phyloP scores from a whole-genome alignment of 2,888 invertebrate genomes.

The Serripes groenlandicus region DNA sequence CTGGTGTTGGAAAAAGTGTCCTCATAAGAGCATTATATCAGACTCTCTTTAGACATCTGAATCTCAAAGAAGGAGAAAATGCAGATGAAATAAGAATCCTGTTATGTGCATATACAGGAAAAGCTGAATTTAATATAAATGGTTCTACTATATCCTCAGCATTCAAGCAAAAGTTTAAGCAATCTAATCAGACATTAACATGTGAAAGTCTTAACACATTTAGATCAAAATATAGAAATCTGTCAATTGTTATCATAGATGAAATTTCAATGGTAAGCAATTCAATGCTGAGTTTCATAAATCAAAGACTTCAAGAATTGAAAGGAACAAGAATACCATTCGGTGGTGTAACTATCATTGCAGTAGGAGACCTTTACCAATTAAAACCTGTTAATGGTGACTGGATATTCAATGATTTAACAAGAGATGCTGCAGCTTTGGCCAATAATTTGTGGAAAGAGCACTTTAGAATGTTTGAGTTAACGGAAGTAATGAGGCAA shows the following conservation, averaged over 20 bases:
- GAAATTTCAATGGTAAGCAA: constrained; percentile 68
- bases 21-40: constrained; percentile 60
- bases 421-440: constrained; percentile 34
- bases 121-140: constrained; percentile 61
- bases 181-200: constrained; percentile 43
- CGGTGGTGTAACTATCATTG: constrained; percentile 64
- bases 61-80: constrained; percentile 53
- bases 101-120: constrained; percentile 61
- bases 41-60: constrained; percentile 45
- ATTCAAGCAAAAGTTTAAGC: constrained; percentile 51
- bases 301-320: constrained; percentile 58
- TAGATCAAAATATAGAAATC: constrained; percentile 55
- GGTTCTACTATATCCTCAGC: constrained; percentile 57
- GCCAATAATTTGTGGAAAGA: constrained; percentile 65
- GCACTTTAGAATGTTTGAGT: constrained; percentile 64
- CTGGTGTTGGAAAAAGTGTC: constrained; percentile 61
- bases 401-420: constrained; percentile 61
- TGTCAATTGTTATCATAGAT: constrained; percentile 62
- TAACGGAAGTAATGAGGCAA: constrained; percentile 65
- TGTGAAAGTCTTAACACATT: constrained; percentile 57
- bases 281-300: constrained; percentile 44
- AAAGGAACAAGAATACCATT: constrained; percentile 58
- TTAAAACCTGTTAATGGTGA: constrained; percentile 56
- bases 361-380: constrained; percentile 66
- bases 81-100: constrained; percentile 60